A percentile compares a stretch with the other conserved stretches of the same genome.
Conservation (phyloP, 92 coral and sea anemone genomes). For the Virgularia gustaviana region DNA sequence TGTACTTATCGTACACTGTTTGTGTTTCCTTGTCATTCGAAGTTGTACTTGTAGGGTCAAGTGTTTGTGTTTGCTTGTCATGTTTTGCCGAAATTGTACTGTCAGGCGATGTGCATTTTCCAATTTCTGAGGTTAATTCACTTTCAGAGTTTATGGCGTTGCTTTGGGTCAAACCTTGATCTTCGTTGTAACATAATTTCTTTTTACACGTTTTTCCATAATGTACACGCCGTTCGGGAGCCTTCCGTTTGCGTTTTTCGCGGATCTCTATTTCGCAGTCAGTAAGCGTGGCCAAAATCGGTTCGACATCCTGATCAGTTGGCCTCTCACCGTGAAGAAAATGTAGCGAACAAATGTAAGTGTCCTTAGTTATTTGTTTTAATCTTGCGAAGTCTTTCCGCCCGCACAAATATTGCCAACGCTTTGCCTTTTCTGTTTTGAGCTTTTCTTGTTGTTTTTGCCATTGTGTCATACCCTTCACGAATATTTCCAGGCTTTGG, state of each 20-base stretch:
- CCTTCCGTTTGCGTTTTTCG: no score
- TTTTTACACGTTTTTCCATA: no score
- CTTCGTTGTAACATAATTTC: no score
- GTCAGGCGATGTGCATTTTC: no score
- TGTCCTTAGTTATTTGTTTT: slow-evolving; percentile 30
- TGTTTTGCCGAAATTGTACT: no score
- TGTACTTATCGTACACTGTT: background rate
- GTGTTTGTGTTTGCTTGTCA: background rate
- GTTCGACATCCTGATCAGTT: no score
- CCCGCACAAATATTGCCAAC: slow-evolving; percentile 25
- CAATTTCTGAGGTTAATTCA: no score
- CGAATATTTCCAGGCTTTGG: slow-evolving; percentile 11
- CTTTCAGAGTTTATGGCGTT: no score
- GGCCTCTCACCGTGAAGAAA: background rate
- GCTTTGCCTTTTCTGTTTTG: slow-evolving; percentile 33
- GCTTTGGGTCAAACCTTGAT: no score
- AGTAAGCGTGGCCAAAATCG: no score
- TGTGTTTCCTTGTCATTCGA: background rate
- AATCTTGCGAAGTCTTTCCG: slow-evolving; percentile 13
- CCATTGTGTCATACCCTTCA: slow-evolving; percentile 29
- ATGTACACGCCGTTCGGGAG: no score
- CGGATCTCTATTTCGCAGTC: no score
- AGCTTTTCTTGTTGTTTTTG: slow-evolving; percentile 21
- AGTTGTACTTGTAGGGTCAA: background rate
- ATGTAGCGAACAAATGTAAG: slow-evolving; percentile 10